Base-by-base conservation (phyloP, 2,888 invertebrate species). In the Tachina grossa region DNA sequence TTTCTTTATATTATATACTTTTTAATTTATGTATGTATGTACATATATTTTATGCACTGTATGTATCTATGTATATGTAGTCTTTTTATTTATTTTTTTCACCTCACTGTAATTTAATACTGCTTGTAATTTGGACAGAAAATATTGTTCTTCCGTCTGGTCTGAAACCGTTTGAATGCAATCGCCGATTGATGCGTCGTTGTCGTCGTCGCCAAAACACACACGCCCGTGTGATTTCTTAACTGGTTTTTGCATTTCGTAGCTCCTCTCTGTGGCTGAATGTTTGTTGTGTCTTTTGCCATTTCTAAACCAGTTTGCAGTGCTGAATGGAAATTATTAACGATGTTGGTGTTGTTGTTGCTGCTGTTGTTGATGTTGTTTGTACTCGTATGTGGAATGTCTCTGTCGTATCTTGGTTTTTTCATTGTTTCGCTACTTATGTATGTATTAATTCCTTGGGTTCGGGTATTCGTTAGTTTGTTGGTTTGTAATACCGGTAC, bases 241-340 rank as follows among this genome's bases (percentile, higher is more conserved):
- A 88, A 88, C 89, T 88, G 85, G 84, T 87, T 88, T 80, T 89
- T 71, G 78, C 31, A 72, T 72, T 72, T 82, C 61, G 78, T 78
- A 69, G 85, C 69, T 88, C 87, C 74, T 88, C 88, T 87, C 87
- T 13, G 83, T 88, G 88, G 87, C 75, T 83, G 72, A 74, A 83
- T 83, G 51, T 68, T 82, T 87, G 85, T 66, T 88, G 87, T 61
- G 89, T 87, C 75, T 65, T 63, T 79, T 86, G 87, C 88, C 87
- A 87, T 89, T 89, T 89, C 47, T 39, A 89, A 89, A 89, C 85
- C 81, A 88, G 88, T 85, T 87, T 88, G 87, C 88, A 87, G 88
- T 83, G 89, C 89, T 89, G 89, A 89, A 89, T 89, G 88, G 87
- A 87, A 88, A 87, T 63, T 59, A 69, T 72, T 80, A 61, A 61